Conservation (phyloP, 2,888 invertebrate genomes). For the Rhagophthalmus giganteus region DNA sequence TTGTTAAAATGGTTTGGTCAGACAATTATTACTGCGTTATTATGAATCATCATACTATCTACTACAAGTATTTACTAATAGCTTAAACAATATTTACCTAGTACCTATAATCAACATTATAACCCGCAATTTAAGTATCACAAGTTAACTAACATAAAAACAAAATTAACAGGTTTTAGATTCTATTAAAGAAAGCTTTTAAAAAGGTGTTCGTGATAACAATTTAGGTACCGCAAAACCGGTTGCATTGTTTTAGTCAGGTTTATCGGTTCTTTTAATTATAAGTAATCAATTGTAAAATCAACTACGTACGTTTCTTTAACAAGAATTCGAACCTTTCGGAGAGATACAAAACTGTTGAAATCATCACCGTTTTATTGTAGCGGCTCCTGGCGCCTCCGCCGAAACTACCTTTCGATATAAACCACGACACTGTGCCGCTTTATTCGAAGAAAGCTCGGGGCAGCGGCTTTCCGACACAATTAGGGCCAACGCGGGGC, state of each 20-base stretch:
- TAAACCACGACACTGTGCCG: conserved; percentile 34
- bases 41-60: too few species aligned
- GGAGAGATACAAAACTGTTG: conserved; percentile 38
- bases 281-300: conserved; percentile 37
- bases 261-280: conserved; percentile 30
- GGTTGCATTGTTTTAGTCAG: conserved; percentile 1
- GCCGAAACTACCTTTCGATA: conserved; percentile 20
- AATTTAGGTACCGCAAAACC: not conserved
- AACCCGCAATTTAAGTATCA: too few species aligned
- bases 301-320: conserved; percentile 37
- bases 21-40: too few species aligned
- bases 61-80: too few species aligned
- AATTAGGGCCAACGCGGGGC: conserved; percentile 54
- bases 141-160: too few species aligned
- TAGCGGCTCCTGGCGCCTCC: conserved; percentile 36
- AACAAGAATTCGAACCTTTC: conserved; percentile 37
- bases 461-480: conserved; percentile 51
- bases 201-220: too few species aligned
- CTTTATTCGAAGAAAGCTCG: conserved; percentile 32
- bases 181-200: too few species aligned
- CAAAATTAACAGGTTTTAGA: too few species aligned
- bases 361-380: conserved; percentile 17
- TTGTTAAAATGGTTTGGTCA: too few species aligned
- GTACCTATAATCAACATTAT: too few species aligned
- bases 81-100: too few species aligned